Conservation (phyloP, 2,888 invertebrate species). For the Ryuthela nishihirai region DNA sequence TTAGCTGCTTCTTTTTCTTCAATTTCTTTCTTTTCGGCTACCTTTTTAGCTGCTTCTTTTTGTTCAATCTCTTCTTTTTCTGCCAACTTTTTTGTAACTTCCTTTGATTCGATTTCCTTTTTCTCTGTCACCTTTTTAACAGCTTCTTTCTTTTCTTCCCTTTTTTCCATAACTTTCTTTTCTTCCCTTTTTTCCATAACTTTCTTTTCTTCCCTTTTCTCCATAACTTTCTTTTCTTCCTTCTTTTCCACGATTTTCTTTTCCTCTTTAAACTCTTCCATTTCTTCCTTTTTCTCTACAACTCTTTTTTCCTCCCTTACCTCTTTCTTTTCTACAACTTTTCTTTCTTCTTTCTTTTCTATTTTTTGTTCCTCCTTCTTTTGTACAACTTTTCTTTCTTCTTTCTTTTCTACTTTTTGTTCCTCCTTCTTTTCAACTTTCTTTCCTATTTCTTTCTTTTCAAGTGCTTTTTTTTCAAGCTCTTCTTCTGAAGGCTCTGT, state of each 20-base stretch:
- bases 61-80: slow-evolving; percentile 42
- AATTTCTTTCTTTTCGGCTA: slow-evolving; percentile 33
- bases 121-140: slow-evolving; percentile 55
- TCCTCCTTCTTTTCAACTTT: slow-evolving; percentile 20
- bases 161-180: slow-evolving; percentile 33
- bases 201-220: slow-evolving; percentile 50
- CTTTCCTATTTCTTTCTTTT: slow-evolving; percentile 18
- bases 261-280: slow-evolving; percentile 12
- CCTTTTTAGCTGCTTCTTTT: slow-evolving; percentile 16
- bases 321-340: slow-evolving; percentile 15
- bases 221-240: slow-evolving; percentile 45
- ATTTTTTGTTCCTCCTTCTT: slow-evolving; percentile 15
- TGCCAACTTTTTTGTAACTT: slow-evolving; percentile 45
- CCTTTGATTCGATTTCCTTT: slow-evolving; percentile 56
- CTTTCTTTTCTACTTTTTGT: slow-evolving; percentile 3
- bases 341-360: slow-evolving; percentile 33
- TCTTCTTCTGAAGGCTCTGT: too few relatives aligned
- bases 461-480: too few relatives aligned
- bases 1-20: slow-evolving; percentile 11
- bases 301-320: slow-evolving; percentile 26
- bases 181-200: slow-evolving; percentile 44
- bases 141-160: slow-evolving; percentile 51
- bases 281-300: slow-evolving; percentile 28
- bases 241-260: slow-evolving; percentile 22
- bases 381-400: slow-evolving; percentile 8